A percentile compares a stretch with the other conserved stretches of the same genome.
Conservation (phyloP, 2,797 vertebrate genomes). For the Moxostoma hubbsi region DNA sequence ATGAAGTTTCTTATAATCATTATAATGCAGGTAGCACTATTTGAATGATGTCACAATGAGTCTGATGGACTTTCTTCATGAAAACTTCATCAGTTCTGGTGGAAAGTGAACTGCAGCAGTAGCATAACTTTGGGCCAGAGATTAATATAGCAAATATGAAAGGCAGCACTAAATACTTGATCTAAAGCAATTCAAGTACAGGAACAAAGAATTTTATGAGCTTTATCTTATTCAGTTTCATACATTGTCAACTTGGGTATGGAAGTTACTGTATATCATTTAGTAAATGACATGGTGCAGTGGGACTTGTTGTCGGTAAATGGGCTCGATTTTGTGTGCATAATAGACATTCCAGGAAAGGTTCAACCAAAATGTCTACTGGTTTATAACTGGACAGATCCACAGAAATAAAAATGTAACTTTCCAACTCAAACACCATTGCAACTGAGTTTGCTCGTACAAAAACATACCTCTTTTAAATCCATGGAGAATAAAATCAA, state of each 20-base stretch:
- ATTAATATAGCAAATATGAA: not conserved
- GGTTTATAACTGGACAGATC: not conserved
- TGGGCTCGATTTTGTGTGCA: not conserved
- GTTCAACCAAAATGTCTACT: not conserved
- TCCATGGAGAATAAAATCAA: no score
- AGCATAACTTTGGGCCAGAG: not conserved
- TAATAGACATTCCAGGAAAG: not conserved
- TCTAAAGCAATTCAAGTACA: slow-evolving; percentile 4
- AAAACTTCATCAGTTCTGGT: not conserved
- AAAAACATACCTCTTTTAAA: no score
- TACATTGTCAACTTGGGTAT: not conserved
- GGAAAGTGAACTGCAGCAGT: not conserved
- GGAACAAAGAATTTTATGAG: not conserved
- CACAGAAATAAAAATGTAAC: no score
- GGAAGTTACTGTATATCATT: not conserved
- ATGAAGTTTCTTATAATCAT: not conserved
- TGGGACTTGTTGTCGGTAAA: not conserved
- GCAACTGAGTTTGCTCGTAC: no score
- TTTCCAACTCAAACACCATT: no score
- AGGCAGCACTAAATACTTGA: slow-evolving; percentile 9
- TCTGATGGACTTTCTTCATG: not conserved
- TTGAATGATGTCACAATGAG: not conserved
- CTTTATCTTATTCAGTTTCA: not conserved
- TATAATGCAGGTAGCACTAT: not conserved
- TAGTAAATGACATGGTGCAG: not conserved